A percentile compares a stretch with the other conserved stretches of the same genome.
phyloP scores from a whole-genome alignment of 2,888 invertebrate species.

The Idaea dimidiata region DNA sequence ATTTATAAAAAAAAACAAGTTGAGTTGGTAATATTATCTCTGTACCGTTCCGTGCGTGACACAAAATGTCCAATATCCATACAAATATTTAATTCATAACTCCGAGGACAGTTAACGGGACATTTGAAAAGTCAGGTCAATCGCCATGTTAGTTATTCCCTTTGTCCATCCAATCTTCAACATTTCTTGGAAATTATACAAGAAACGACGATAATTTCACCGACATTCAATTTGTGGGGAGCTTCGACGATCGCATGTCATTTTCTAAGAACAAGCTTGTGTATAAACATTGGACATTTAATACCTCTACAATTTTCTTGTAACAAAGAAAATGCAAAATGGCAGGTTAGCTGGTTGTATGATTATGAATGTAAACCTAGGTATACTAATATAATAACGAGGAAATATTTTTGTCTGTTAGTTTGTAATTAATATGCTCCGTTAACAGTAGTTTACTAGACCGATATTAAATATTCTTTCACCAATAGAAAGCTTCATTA shows the following conservation, averaged over 20 bases:
- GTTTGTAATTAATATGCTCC: too few species aligned
- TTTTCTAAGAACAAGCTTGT: conserved; percentile 39
- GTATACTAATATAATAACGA: too few species aligned
- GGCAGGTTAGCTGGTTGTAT: neutral
- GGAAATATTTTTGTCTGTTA: too few species aligned
- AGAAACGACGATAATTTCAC: conserved; percentile 54
- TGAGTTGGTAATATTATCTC: neutral
- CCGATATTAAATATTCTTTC: too few species aligned
- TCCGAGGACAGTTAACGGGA: conserved; percentile 8
- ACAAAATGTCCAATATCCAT: neutral
- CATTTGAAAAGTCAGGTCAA: conserved; percentile 4
- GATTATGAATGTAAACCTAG: too few species aligned
- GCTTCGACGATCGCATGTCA: conserved; percentile 56
- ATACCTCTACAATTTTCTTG: neutral
- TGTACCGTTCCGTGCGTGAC: neutral
- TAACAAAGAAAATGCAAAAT: neutral
- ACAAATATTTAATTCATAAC: conserved; percentile 8
- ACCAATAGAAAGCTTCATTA: too few species aligned
- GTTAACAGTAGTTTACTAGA: too few species aligned
- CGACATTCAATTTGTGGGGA: conserved; percentile 63
- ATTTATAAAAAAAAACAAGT: too few species aligned
- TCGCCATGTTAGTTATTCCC: conserved; percentile 12
- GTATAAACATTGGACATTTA: conserved; percentile 29
- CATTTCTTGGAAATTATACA: conserved; percentile 19
- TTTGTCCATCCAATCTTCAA: conserved; percentile 19